These are phyloP conservation scores for Tiliqua scincoides DNA, from an alignment of 2,113 vertebrate species.

Conservation along the genomic window DNA sequence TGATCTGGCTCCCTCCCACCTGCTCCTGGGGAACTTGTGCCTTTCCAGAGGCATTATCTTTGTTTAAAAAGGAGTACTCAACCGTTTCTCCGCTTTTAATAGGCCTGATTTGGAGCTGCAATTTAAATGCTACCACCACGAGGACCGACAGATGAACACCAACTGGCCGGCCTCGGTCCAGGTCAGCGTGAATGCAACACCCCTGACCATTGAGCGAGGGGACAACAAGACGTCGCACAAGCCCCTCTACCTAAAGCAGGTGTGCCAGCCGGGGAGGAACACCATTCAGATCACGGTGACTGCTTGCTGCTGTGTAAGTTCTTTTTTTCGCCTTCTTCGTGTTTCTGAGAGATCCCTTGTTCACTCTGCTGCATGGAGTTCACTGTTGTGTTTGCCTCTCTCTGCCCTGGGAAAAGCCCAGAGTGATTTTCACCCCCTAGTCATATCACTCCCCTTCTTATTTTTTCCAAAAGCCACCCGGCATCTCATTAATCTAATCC, in stretches of 20 bases:
- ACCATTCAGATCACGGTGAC: constrained; percentile 98
- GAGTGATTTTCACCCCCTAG: no score
- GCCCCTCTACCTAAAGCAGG: constrained; percentile 93
- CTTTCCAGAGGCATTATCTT: not conserved
- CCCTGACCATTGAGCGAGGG: constrained; percentile 89
- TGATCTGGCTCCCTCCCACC: rapidly evolving
- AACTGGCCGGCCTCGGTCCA: constrained; percentile 97
- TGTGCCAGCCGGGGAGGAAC: constrained; percentile 95
- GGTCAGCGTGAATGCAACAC: constrained; percentile 94
- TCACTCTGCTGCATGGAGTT: not conserved
- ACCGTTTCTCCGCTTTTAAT: constrained; percentile 31
- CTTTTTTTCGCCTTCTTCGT: rapidly evolving
- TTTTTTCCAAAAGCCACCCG: no score
- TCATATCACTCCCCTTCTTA: not conserved
- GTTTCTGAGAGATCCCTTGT: not conserved
- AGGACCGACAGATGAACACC: constrained; percentile 96
- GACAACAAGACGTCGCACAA: constrained; percentile 98
- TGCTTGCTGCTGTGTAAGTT: constrained; percentile 93
- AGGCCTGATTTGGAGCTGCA: constrained; percentile 96
- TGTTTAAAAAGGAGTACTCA: not conserved
- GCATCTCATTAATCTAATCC: not conserved
- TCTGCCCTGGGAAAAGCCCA: not conserved
- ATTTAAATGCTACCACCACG: constrained; percentile 97
- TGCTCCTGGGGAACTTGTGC: rapidly evolving
- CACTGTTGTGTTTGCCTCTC: not conserved